Conservation (phyloP, 2,888 invertebrate genomes). For the Caradrina kadenii region DNA sequence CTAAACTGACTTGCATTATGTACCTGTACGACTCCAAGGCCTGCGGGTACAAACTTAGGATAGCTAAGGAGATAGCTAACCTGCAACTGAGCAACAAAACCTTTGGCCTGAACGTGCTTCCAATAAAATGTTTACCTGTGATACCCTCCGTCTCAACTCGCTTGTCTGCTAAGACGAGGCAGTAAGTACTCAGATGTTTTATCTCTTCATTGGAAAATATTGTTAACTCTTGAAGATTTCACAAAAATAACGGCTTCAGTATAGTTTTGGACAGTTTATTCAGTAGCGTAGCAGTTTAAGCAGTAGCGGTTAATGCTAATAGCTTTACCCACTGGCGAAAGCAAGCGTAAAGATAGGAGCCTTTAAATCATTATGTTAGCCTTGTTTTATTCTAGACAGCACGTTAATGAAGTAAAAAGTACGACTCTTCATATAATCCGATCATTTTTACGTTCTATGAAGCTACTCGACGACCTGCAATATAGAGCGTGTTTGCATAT, state of each 20-base stretch:
- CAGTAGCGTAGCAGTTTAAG: no score
- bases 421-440: not conserved
- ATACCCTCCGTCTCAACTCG: slow-evolving; percentile 73
- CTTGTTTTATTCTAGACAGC: not conserved
- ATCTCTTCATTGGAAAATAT: not conserved
- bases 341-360: not conserved
- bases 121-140: slow-evolving; percentile 74
- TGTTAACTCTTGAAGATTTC: no score
- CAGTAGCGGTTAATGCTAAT: not conserved
- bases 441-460: slow-evolving; percentile 17
- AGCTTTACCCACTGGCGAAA: not conserved
- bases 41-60: slow-evolving; percentile 70
- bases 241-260: no score
- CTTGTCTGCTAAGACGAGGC: slow-evolving; percentile 75
- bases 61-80: slow-evolving; percentile 64
- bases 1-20: slow-evolving; percentile 81
- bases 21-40: slow-evolving; percentile 80
- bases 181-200: slow-evolving; percentile 60
- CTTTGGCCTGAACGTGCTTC: slow-evolving; percentile 66
- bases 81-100: slow-evolving; percentile 76
- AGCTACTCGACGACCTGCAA: not conserved
- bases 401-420: slow-evolving; percentile 16
- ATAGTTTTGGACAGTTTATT: no score
- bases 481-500: slow-evolving; percentile 19
- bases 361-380: not conserved